These are phyloP conservation scores for Paramormyrops kingsleyae DNA, from an alignment of 2,113 vertebrate species.

Conservation along the genomic window DNA sequence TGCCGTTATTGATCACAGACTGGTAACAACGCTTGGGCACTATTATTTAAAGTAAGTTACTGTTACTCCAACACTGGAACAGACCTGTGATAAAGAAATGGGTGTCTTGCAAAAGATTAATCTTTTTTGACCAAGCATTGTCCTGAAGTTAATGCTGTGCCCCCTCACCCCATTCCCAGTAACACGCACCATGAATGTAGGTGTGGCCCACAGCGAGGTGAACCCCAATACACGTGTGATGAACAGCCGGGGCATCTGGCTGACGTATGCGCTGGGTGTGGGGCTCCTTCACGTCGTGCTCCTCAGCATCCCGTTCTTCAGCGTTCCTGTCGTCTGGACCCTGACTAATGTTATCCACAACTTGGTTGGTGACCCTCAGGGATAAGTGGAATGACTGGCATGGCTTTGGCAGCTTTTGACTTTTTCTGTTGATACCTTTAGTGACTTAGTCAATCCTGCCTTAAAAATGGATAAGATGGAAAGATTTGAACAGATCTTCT, in stretches of 20 bases:
- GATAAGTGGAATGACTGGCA: background rate
- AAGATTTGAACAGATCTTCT: background rate
- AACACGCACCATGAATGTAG: conserved; percentile 84
- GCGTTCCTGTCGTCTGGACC: conserved; percentile 91
- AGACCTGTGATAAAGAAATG: background rate
- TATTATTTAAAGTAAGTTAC: background rate
- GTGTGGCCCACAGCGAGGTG: conserved; percentile 96
- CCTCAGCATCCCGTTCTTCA: conserved; percentile 96
- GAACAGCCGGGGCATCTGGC: conserved; percentile 97
- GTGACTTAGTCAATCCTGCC: background rate
- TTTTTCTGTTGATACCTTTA: conserved; percentile 6
- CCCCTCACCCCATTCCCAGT: conserved; percentile 33
- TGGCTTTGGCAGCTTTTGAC: background rate
- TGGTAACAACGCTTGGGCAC: background rate
- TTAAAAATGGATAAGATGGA: background rate
- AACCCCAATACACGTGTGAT: conserved; percentile 96
- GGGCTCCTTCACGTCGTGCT: conserved; percentile 94
- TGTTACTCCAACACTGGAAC: background rate
- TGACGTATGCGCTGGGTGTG: conserved; percentile 86
- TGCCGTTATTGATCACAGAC: background rate
- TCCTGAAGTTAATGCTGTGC: background rate
- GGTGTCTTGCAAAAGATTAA: background rate
- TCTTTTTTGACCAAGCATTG: background rate
- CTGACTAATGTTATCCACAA: conserved; percentile 97
- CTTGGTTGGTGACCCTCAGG: conserved; percentile 69